phyloP scores from a whole-genome alignment of 1,140 invertebrate species.

The Lerema accius region DNA sequence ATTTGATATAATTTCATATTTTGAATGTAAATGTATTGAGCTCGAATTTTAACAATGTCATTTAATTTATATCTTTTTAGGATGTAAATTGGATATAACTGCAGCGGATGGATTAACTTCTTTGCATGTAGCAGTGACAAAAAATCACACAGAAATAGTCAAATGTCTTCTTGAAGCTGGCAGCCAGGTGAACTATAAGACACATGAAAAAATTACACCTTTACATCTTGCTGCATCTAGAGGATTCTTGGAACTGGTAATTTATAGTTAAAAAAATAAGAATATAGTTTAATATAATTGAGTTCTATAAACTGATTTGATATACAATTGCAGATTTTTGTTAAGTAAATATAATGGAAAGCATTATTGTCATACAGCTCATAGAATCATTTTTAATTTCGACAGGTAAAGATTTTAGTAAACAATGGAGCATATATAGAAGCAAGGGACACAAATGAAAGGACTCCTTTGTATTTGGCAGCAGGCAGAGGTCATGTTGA shows the following conservation, averaged over 20 bases:
- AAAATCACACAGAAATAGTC: constrained; percentile 61
- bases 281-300: constrained; percentile 8
- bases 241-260: constrained; percentile 68
- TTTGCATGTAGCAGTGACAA: constrained; percentile 67
- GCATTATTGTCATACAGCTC: no score
- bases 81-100: constrained; percentile 68
- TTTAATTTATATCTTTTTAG: constrained; percentile 52
- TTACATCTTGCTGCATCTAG: constrained; percentile 73
- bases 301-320: not conserved
- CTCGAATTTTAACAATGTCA: no score
- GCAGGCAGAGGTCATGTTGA: constrained; percentile 60
- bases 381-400: constrained; percentile 32
- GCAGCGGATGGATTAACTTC: constrained; percentile 68
- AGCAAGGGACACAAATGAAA: constrained; percentile 68
- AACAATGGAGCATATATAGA: constrained; percentile 65
- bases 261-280: no score
- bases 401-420: constrained; percentile 68
- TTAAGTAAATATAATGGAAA: no score
- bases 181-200: constrained; percentile 71
- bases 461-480: constrained; percentile 68
- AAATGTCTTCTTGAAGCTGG: constrained; percentile 57
- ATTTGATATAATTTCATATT: no score
- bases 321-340: no score
- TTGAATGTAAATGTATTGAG: no score
- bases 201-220: constrained; percentile 74